Percentiles rank a stretch among this genome's conserved stretches.
phyloP scores from a whole-genome alignment of 1,140 invertebrate genomes.

The Drosophila ficusphila region DNA sequence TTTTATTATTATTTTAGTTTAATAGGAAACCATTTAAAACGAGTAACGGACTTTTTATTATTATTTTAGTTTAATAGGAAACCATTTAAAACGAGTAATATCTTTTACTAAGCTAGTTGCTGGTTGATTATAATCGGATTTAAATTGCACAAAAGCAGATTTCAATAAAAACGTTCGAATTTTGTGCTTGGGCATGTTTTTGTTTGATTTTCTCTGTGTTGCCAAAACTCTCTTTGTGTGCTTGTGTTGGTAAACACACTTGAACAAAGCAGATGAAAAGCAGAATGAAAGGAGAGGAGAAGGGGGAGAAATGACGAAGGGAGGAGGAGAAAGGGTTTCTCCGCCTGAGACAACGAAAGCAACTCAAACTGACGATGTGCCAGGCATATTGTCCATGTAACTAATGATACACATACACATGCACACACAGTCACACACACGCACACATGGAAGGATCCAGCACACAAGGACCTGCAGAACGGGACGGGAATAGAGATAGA shows the following conservation, averaged over 20 bases:
- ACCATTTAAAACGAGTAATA: too few relatives aligned
- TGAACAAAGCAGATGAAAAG: neutral
- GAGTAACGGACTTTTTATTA: too few relatives aligned
- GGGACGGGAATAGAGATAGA: neutral
- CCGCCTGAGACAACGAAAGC: neutral
- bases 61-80: neutral
- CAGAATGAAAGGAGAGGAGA: neutral
- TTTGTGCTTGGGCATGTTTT: neutral
- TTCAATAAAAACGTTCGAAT: neutral
- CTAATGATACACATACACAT: slow-evolving; percentile 35
- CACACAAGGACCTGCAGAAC: neutral
- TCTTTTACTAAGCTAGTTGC: neutral
- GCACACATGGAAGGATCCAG: neutral
- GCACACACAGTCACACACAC: neutral
- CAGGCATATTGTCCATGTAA: slow-evolving; percentile 44
- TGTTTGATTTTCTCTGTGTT: neutral
- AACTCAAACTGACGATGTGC: slow-evolving; percentile 17
- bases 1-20: too few relatives aligned
- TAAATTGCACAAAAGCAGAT: neutral
- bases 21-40: neutral
- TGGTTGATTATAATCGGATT: neutral
- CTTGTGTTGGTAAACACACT: slow-evolving; percentile 29
- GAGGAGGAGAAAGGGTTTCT: slow-evolving; percentile 3
- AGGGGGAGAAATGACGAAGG: neutral
- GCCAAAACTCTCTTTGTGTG: neutral